phyloP scores from a whole-genome alignment of 64 coral and sea anemone species.

The Dendronephthya gigantea region DNA sequence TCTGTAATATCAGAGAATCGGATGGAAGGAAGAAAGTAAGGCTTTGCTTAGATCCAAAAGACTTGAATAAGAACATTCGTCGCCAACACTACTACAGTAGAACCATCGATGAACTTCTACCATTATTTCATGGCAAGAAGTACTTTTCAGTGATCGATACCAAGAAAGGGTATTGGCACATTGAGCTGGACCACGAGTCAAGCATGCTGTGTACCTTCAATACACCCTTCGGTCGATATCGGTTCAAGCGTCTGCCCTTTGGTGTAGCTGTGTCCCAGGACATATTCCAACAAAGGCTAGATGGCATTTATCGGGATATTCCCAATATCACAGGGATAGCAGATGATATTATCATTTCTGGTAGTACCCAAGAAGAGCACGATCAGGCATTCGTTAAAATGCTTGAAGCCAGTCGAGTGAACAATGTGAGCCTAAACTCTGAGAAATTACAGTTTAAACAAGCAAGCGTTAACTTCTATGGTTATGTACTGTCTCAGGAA shows the following conservation, averaged over 20 bases:
- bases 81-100: too few relatives aligned
- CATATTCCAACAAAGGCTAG: not conserved
- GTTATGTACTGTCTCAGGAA: conserved; percentile 29
- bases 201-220: not conserved
- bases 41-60: too few relatives aligned
- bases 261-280: not conserved
- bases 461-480: conserved; percentile 33
- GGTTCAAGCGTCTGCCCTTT: not conserved
- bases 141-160: conserved; percentile 27
- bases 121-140: too few relatives aligned
- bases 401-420: conserved; percentile 17
- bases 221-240: not conserved
- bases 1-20: too few relatives aligned
- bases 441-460: conserved; percentile 49
- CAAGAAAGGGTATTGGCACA: not conserved
- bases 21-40: too few relatives aligned
- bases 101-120: too few relatives aligned
- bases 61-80: too few relatives aligned
- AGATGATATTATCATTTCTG: not conserved
- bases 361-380: not conserved
- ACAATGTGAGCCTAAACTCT: conserved; percentile 35
- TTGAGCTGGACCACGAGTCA: not conserved
- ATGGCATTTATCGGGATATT: not conserved
- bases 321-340: not conserved
- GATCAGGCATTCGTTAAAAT: conserved; percentile 30